Evolutionary conservation across 2,888 invertebrate genomes (phyloP).

Genomic region (Rutpela maculata): DNA sequence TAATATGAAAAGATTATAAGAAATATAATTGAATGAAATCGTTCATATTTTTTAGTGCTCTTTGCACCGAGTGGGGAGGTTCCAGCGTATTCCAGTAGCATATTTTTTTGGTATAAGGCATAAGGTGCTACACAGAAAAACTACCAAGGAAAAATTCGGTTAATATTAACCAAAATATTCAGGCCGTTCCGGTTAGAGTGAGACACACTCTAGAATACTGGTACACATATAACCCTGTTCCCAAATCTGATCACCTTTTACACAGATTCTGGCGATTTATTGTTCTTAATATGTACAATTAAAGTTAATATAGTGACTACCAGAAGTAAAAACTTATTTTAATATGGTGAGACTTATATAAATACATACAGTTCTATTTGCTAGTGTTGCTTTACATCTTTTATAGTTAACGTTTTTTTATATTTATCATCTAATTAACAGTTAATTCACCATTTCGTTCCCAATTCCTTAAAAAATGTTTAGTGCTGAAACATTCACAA

Average conservation of each 20-base stretch:
- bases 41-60: no score
- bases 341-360: neutral
- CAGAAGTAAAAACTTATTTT: neutral
- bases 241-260: slow-evolving; percentile 3
- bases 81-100: no score
- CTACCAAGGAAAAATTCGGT: no score
- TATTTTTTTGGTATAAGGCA: no score
- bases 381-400: neutral
- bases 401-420: neutral
- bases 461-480: neutral
- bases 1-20: no score
- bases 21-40: no score
- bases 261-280: neutral
- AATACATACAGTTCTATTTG: neutral
- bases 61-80: no score
- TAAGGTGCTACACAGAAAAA: no score
- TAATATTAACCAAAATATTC: no score
- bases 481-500: neutral
- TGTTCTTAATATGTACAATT: neutral
- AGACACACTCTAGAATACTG: no score
- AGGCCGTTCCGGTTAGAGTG: no score
- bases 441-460: slow-evolving; percentile 1
- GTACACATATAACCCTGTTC: neutral
- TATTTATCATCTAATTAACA: neutral
- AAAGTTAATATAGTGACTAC: neutral